These are phyloP conservation scores for Nephrotoma guestfalica DNA, from an alignment of 2,888 invertebrate species.

Conservation along the genomic window DNA sequence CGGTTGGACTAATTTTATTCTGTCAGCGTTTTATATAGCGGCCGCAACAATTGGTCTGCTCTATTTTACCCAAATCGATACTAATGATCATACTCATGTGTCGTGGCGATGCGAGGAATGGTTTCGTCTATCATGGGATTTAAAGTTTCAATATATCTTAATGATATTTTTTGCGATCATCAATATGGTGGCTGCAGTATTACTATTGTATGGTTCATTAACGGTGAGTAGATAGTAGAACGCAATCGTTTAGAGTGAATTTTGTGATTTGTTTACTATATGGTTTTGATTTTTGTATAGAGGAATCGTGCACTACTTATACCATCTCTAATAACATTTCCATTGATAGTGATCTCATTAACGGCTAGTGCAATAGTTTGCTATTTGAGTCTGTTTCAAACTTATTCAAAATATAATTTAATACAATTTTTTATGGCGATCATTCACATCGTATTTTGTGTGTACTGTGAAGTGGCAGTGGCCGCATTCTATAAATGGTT, in stretches of 20 bases:
- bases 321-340: neutral
- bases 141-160: neutral
- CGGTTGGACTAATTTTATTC: neutral
- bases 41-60: neutral
- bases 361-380: neutral
- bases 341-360: neutral
- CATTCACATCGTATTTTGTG: neutral
- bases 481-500: neutral
- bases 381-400: neutral
- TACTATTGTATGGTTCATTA: neutral
- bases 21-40: neutral
- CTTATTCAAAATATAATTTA: neutral
- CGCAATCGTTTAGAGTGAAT: neutral
- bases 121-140: neutral
- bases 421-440: neutral
- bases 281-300: neutral
- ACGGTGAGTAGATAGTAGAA: neutral
- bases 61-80: neutral
- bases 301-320: neutral
- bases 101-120: neutral
- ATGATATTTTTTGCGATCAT: neutral
- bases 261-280: neutral
- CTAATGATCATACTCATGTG: neutral
- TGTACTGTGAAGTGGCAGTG: neutral
- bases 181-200: neutral